A percentile compares a stretch with the other conserved stretches of the same genome.
Conservation (phyloP, 2,113 vertebrate genomes). For the Ranitomeya variabilis region DNA sequence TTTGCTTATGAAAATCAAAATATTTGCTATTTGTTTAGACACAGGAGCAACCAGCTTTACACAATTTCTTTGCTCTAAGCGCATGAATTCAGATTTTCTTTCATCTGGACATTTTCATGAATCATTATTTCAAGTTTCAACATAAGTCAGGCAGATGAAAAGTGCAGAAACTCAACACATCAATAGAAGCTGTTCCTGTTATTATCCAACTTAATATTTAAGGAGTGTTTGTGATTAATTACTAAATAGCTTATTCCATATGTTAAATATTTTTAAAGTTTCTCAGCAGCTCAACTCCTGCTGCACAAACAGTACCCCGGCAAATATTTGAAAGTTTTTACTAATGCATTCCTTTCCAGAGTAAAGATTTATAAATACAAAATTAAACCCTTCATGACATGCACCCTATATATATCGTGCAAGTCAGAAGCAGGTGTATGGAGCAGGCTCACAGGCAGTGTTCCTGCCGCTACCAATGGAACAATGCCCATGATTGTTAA, state of each 20-base stretch:
- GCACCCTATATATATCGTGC: too few species aligned
- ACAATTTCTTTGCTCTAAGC: background rate
- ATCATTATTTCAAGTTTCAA: background rate
- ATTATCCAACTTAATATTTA: slow-evolving; percentile 16
- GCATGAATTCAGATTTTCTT: background rate
- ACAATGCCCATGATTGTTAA: too few species aligned
- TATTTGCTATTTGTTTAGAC: background rate
- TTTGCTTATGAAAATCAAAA: slow-evolving; percentile 9
- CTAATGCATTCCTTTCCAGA: too few species aligned
- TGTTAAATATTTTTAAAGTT: background rate
- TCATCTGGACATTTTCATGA: slow-evolving; percentile 16
- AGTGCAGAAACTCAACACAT: background rate
- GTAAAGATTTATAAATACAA: too few species aligned
- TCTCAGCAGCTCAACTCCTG: background rate
- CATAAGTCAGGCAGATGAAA: slow-evolving; percentile 5
- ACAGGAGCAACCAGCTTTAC: background rate
- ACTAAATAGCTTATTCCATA: background rate
- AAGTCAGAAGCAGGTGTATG: too few species aligned
- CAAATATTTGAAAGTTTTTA: too few species aligned
- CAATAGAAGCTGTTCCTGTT: background rate
- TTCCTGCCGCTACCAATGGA: too few species aligned
- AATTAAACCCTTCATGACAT: too few species aligned
- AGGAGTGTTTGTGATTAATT: slow-evolving; percentile 36
- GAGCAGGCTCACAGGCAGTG: too few species aligned
- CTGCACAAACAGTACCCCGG: too few species aligned